Base-by-base conservation (phyloP, 2,113 vertebrate genomes). In the Lates calcarifer region DNA sequence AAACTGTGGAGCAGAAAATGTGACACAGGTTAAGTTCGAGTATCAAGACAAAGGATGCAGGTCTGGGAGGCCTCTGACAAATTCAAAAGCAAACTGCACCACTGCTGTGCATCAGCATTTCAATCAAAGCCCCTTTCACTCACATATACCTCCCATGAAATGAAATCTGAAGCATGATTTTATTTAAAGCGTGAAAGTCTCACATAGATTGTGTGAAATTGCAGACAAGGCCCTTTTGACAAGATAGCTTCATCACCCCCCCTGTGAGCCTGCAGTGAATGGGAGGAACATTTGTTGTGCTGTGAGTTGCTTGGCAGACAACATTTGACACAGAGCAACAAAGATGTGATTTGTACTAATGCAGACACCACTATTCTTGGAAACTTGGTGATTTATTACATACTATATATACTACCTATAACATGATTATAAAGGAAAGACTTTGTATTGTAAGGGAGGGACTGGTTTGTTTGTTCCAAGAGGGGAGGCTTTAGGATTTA, bases 191-290 rank as follows among this genome's bases (percentile, higher is more conserved):
- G 7, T 77, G 64, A 89, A 89, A 90, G 76, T 61, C 45, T 70
- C 66, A 72, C 70, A 87, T 31, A 70, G 43, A 64, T 61, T 71
- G 72, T 82, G 88, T 93, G 79, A 92, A 90, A 90, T 82, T 82
- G 79, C 73, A 68, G 67, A 86, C 67, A 91, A 81, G 63, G 56
- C 49, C 74, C 56, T 35, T 64, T 68, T 88, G 67, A 87, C 70
- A 77, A 49, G 73, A 91, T 22, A 20, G 70, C 82, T 83, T 85
- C 65, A 87, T 91, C 81, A 67, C 66, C 74, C 47, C 47, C 17
- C 29, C 76, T 49, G 58, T 14, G 51, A 43, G 63, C 62, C 69
- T 57, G 49, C 75, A 58, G 41, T 66, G 64, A 87, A 76, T 28
- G 45, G 58, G 56, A n/a, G 47, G 35, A 82, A 68, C 78, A 87